Evolutionary conservation across 2,113 vertebrate species (phyloP), one percentile per base, ranked within the genome.

Genomic region (Mormoops blainvillei): DNA sequence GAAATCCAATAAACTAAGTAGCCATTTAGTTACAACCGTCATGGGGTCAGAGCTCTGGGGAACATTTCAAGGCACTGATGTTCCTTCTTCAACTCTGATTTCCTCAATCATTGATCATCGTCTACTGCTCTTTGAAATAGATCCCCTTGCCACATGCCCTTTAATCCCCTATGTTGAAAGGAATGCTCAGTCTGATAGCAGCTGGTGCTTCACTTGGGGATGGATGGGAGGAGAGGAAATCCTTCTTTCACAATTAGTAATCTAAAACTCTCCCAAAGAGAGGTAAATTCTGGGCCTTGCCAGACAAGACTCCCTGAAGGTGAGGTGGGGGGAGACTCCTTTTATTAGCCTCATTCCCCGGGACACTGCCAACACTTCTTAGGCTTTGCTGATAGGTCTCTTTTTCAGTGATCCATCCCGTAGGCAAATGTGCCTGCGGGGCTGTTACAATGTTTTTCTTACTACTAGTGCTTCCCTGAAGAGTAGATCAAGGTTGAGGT

Each of bases 1-100:
- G 97, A 98, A 98, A 98, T 98, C 94, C 93, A 98, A 98, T 98
- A 98, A 98, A 97, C 97, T 97, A 98, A 98, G 97, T 97, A 98
- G 97, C 97, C 97, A 98, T 98, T 98, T 98, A 98, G 97, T 98
- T 98, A 98, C 98, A 98, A 98, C 87, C 92, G 84, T 91, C 78
- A 12, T 31, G 92, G 97, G 98, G 97, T 98, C 98, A 98, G 89
- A 97, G 89, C 97, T 95, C 94, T 95, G 70, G 98, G 98, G 98
- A 98, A 93, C 91, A 95, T 85, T 97, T 97, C 93, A 48, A 97
- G 94, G 88, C 90, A 65, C 88, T 45, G 87, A 95, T 93, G 97
- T 87, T 50, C 96, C 97, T 96, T 98, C 94, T 96, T 98, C 96
- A 96, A 94, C 91, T 97, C 93, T 87, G 65, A 86, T 98, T 98